Conservation (phyloP, 1,140 invertebrate species). For the Diabrotica virgifera region DNA sequence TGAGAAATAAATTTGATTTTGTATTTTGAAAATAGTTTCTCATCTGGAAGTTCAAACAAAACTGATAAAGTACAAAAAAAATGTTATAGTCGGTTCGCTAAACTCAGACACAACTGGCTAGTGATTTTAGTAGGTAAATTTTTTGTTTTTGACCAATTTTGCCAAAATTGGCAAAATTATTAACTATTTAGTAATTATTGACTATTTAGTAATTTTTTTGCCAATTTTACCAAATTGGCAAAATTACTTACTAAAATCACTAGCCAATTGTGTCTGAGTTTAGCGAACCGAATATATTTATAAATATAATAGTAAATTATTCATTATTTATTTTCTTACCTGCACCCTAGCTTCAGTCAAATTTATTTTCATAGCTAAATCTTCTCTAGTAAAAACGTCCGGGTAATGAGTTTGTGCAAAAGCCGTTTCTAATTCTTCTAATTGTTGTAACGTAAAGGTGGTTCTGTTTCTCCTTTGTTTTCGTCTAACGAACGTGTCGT, state of each 20-base stretch:
- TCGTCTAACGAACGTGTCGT: constrained; percentile 92
- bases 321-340: constrained; percentile 57
- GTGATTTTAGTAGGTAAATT: no score
- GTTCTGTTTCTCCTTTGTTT: constrained; percentile 95
- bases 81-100: not conserved
- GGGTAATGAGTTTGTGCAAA: constrained; percentile 98
- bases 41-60: not conserved
- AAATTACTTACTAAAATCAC: no score
- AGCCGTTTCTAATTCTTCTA: constrained; percentile 95
- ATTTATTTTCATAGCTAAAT: constrained; percentile 97
- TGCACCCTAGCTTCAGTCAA: constrained; percentile 96
- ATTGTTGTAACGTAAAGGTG: constrained; percentile 94
- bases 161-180: no score
- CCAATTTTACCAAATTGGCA: no score
- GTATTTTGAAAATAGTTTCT: no score
- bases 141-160: no score
- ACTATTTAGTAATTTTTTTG: no score
- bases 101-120: no score
- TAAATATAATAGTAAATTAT: not conserved
- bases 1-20: no score
- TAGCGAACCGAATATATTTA: not conserved
- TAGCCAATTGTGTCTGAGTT: no score
- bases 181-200: no score
- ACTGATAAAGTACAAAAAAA: not conserved
- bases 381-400: constrained; percentile 95